Percentiles rank a stretch among this genome's conserved stretches.
Evolutionary conservation across 2,888 invertebrate genomes (phyloP).

Genomic region (Incurvaria masculella): DNA sequence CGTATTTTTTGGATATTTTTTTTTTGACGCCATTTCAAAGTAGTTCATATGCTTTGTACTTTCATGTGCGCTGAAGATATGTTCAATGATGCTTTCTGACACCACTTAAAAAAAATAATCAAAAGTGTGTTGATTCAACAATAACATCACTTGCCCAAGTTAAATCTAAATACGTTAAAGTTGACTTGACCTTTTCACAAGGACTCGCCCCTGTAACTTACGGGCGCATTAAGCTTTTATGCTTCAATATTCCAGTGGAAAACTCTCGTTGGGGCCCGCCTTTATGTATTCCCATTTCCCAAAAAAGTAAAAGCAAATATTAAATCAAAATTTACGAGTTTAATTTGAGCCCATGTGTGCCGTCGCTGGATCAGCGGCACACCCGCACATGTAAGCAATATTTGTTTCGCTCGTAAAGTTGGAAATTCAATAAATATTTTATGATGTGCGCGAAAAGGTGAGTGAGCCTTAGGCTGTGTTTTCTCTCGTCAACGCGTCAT

Average conservation of each 20-base stretch:
- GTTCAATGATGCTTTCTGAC: no score
- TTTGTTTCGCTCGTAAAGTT: background rate
- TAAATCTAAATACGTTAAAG: no score
- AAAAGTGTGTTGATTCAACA: no score
- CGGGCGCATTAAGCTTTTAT: background rate
- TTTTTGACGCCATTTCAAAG: no score
- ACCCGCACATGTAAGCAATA: background rate
- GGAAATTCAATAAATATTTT: background rate
- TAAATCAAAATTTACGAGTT: background rate
- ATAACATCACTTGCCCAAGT: no score
- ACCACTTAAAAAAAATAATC: no score
- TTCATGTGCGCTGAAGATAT: no score
- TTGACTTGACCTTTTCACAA: no score
- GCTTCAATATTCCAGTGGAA: background rate
- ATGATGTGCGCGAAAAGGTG: background rate
- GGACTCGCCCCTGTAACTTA: background rate
- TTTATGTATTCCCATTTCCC: background rate
- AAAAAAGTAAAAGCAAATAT: background rate
- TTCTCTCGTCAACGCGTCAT: background rate
- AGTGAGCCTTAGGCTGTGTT: background rate
- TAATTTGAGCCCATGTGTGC: background rate
- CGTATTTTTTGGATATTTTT: no score
- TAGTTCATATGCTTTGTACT: no score
- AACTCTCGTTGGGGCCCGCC: background rate
- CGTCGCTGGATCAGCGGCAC: background rate